Base-by-base conservation (phyloP, 2,797 vertebrate genomes). In the Carapus acus region DNA sequence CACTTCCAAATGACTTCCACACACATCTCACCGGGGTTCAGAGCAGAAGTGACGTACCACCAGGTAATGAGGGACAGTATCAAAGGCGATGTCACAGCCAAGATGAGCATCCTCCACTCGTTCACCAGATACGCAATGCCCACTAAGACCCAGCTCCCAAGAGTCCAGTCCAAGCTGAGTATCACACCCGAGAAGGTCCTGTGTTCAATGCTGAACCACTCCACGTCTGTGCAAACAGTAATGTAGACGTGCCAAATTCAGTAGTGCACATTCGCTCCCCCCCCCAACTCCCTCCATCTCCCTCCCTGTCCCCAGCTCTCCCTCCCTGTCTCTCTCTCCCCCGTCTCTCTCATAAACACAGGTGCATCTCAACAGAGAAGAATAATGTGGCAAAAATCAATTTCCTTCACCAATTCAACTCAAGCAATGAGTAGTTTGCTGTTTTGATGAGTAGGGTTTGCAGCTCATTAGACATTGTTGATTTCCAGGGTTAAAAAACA, bases 21-120 rank as follows among this genome's bases (percentile, higher is more conserved):
- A 33, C 9, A 33, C 14, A 12, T 9, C 11, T 33, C 31, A 7
- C 6, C 6, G 27, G 31, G 11, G 6, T 33, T 33, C 14, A 13
- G 11, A 33, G 11, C 9, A 33, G 31, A 33, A 33, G 14, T 13
- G 3, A 2, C 29, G 4, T 53, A 55, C 53, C 53, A 13, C 53
- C 53, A 55, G 27, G 77, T 82, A 66, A 85, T 1, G 21, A 91
- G 42, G 50, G 89, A 78, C 53, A 85, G 64, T 29, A 84, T 67
- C 22, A 91, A 86, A 2, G 92, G 92, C 4, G 82, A 84, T 2
- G 86, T 89, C 24, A 68, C 79, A 7, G 39, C 67, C 40, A 87
- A 12, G 16, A 83, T 71, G 18, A 87, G 80, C 61, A 71, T 66
- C 49, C 81, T 70, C 86, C 86, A 88, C 15, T 85, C 79, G 4